phyloP scores from a whole-genome alignment of 2,888 invertebrate genomes.

The Sarcophaga carnaria region DNA sequence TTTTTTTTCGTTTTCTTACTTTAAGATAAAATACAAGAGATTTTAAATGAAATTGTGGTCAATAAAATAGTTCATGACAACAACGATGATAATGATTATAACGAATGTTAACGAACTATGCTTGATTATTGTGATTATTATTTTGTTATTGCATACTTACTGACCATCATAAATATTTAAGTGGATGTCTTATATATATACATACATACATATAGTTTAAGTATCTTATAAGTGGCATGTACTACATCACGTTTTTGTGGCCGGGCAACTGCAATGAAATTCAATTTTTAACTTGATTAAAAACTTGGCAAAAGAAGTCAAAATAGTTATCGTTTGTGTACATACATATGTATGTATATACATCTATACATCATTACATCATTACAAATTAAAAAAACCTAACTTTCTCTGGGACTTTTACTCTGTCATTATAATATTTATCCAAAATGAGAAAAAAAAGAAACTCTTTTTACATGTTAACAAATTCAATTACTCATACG shows the following conservation, averaged over 20 bases:
- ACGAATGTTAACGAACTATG: not conserved
- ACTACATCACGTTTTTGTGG: constrained; percentile 28
- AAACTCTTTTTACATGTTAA: not conserved
- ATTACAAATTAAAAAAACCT: no score
- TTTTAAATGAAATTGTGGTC: not conserved
- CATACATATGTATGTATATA: no score
- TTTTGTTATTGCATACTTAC: not conserved
- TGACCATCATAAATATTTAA: not conserved
- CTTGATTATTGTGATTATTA: not conserved
- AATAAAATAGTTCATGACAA: not conserved
- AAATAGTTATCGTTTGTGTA: no score
- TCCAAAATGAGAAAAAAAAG: not conserved
- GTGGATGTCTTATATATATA: not conserved
- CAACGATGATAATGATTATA: not conserved
- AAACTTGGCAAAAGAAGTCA: not conserved
- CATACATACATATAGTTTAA: not conserved
- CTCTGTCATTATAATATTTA: not conserved
- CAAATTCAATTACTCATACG: constrained; percentile 5
- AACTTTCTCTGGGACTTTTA: not conserved
- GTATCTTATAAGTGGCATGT: not conserved
- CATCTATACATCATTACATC: no score
- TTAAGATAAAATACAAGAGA: not conserved
- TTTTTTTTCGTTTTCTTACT: not conserved
- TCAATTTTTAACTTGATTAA: constrained; percentile 1
- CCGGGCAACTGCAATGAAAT: not conserved